Evolutionary conservation across 2,113 vertebrate species (phyloP).

Genomic region (Dunckerocampus dactyliophorus): DNA sequence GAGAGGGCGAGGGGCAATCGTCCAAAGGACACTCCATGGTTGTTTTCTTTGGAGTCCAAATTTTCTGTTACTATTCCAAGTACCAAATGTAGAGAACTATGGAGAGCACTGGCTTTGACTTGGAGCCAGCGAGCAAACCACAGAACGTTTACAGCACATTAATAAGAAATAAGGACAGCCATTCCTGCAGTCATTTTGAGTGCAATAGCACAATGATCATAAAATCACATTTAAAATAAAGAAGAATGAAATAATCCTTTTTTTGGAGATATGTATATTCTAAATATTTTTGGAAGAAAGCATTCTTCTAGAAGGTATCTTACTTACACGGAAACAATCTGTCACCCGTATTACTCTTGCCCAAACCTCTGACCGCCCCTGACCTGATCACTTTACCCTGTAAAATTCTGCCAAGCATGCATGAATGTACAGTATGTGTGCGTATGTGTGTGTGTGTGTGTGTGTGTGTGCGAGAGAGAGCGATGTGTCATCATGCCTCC

Average conservation of each 20-base stretch:
- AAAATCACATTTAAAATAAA: conserved; percentile 48
- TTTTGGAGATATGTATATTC: conserved; percentile 11
- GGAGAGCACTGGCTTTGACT: conserved; percentile 41
- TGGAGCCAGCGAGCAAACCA: conserved; percentile 40
- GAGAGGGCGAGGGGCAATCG: conserved; percentile 38
- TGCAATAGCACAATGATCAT: conserved; percentile 42
- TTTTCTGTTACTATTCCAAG: conserved; percentile 52
- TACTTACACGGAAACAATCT: conserved; percentile 25
- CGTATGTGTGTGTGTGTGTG: background rate
- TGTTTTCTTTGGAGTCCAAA: conserved; percentile 66
- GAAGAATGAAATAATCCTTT: conserved; percentile 43
- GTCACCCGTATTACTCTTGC: conserved; percentile 33
- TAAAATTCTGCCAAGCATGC: conserved; percentile 33
- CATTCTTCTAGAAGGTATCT: conserved; percentile 13
- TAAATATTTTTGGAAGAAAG: conserved; percentile 7
- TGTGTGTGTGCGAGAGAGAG: too few species aligned
- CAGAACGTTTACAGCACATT: conserved; percentile 32
- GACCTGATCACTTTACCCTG: conserved; percentile 41
- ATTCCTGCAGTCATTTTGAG: conserved; percentile 33
- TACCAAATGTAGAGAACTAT: conserved; percentile 32
- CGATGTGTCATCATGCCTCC: conserved; percentile 38
- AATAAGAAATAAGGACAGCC: conserved; percentile 27
- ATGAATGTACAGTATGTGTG: conserved; percentile 19
- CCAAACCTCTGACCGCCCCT: conserved; percentile 34
- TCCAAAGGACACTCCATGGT: conserved; percentile 61